Evolutionary conservation across 2,888 invertebrate genomes (phyloP), one percentile per base, ranked within the genome.

Genomic region (Dichetophora obliterata): DNA sequence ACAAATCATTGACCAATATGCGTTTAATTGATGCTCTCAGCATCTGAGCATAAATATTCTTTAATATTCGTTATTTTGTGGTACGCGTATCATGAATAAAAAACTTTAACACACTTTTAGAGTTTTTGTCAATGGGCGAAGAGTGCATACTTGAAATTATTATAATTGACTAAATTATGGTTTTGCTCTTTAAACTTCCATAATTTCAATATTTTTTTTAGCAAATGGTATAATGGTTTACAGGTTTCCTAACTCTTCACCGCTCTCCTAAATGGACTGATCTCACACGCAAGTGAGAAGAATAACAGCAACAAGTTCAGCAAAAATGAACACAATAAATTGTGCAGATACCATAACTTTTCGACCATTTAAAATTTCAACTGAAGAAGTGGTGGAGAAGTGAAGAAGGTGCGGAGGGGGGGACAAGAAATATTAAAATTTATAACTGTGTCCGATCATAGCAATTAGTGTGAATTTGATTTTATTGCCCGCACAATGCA

Each of bases 381-480:
- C 37, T 65, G 72, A 57, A 57, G 48, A 34, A 31, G 65, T 61
- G 34, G 57, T 19, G 78, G 83, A 81, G 79, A 77, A 78, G 76
- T 80, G 52, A 59, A 72, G 52, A 37, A 54, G 14, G 31, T 48
- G n/a, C 27, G 52, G 11, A 69, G 24, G 19, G 19, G 52, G 50
- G 24, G 27, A 31, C 16, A 57, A 50, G 24, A 50, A 54, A 57
- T 73, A 77, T 79, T 79, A 78, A 83, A 84, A 84, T 84, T 86
- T 86, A 87, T 84, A 87, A 86, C 86, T 86, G 86, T 83, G 85
- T 75, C 84, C 83, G 87, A 86, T 86, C 86, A 84, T 83, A 85
- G 87, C 87, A 86, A 87, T 86, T 86, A 86, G 86, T 83, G 82
- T 77, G 85, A 85, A 84, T 86, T 87, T 87, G 86, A 86, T 85